phyloP scores from a whole-genome alignment of 1,140 invertebrate species.

The Cherax destructor region DNA sequence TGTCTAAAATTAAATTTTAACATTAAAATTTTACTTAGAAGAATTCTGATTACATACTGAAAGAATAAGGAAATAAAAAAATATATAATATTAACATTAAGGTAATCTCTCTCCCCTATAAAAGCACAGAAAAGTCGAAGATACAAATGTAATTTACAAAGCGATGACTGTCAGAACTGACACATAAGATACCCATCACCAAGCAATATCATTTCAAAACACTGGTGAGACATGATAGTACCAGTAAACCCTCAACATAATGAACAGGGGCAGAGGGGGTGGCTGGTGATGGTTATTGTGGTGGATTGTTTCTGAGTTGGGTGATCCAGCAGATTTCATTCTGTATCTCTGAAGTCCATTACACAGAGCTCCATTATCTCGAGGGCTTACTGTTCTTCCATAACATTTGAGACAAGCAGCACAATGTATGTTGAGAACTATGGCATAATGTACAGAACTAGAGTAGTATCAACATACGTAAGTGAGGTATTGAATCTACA shows the following conservation, averaged over 20 bases:
- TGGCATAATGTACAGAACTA: background rate
- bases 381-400: background rate
- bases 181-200: background rate
- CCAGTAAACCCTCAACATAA: too few species aligned
- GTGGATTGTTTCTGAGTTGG: too few species aligned
- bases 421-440: conserved; percentile 13
- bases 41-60: background rate
- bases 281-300: too few species aligned
- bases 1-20: background rate
- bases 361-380: too few species aligned
- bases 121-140: background rate
- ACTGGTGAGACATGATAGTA: background rate
- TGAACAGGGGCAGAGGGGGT: too few species aligned
- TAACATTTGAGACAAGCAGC: conserved; percentile 24
- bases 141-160: background rate
- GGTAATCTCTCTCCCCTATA: background rate
- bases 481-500: conserved; percentile 32
- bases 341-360: too few species aligned
- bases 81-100: background rate
- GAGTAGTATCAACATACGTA: conserved; percentile 28
- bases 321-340: too few species aligned
- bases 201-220: background rate
- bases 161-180: background rate
- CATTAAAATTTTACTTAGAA: background rate
- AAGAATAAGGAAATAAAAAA: background rate